Conservation (phyloP, 2,888 invertebrate genomes). For the Corbicula japonica region DNA sequence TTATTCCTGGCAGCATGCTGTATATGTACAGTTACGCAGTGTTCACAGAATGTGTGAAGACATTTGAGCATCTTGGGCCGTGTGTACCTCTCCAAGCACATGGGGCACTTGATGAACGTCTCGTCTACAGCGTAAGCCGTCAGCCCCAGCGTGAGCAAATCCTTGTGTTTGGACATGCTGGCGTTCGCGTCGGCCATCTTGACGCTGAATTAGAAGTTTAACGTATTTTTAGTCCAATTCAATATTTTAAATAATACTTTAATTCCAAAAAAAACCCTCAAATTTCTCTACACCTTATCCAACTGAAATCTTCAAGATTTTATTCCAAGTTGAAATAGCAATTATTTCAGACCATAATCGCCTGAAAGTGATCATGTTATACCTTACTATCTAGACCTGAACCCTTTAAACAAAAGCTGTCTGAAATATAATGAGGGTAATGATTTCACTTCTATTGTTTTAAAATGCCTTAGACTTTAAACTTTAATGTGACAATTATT, state of each 20-base stretch:
- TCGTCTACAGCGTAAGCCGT: constrained; percentile 58
- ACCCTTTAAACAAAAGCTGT: not conserved
- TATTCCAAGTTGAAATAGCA: not conserved
- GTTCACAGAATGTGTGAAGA: constrained; percentile 63
- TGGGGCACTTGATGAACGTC: constrained; percentile 59
- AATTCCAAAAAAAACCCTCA: no score
- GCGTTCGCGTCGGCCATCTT: not conserved
- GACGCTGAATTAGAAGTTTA: no score
- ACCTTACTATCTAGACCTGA: constrained; percentile 1
- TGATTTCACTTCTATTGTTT: constrained; percentile 14
- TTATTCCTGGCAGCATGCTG: constrained; percentile 60
- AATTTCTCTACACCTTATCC: no score
- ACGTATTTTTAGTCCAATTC: no score
- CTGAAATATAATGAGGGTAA: not conserved
- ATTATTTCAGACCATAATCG: not conserved
- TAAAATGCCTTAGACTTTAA: no score
- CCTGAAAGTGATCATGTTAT: not conserved
- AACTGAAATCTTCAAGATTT: no score
- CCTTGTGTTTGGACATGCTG: constrained; percentile 37
- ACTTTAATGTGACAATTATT: no score
- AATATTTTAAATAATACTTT: no score
- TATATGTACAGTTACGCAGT: constrained; percentile 66
- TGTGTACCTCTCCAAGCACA: constrained; percentile 57
- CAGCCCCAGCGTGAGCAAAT: constrained; percentile 48
- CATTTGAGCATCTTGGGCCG: constrained; percentile 65